Evolutionary conservation across 2,888 invertebrate genomes (phyloP), one percentile per base, ranked within the genome.

Genomic region (Apotomis betuletana): DNA sequence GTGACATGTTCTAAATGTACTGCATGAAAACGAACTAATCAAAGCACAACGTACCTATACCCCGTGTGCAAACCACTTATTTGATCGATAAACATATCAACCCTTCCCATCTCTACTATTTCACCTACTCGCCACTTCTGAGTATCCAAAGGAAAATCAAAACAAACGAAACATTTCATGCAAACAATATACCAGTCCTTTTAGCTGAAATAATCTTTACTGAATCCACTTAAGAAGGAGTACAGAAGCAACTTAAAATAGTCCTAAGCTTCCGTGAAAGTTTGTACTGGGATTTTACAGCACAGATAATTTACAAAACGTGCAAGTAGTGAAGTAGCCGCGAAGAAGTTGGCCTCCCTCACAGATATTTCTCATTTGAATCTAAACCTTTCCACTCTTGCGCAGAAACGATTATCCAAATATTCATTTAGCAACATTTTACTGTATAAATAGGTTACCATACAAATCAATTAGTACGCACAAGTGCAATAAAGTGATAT

Each of bases 161-260:
- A 77, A 77, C 67, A 77, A 78, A 75, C 76, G 36, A 74, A 69
- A 70, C 65, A 63, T 69, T 74, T 70, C 65, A 67, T 59, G 73
- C 67, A 69, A 74, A 59, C 74, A 70, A 72, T 62, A 61, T 67
- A 73, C 75, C 68, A 68, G 49, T 44, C 46, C 62, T 68, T 73
- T 76, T 73, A 54, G 52, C 52, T 52, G 60, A 70, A 74, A 69
- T 52, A 0, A 59, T 8, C 13, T 38, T 72, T 72, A 63, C 13
- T 9, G 15, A 12, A 5, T 41, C 5, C 0, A 3, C 12, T 58
- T 71, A 62, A 67, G 13, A 46, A n/a, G 15, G 1, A 38, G 10
- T 44, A 4, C 9, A 12, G 13, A 6, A 49, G 44, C 46, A 72
- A 52, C 52, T 67, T 36, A 15, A 67, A 67, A 62, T 44, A 59